Evolutionary conservation across 2,888 invertebrate species (phyloP).

Genomic region (Volucella zonaria): DNA sequence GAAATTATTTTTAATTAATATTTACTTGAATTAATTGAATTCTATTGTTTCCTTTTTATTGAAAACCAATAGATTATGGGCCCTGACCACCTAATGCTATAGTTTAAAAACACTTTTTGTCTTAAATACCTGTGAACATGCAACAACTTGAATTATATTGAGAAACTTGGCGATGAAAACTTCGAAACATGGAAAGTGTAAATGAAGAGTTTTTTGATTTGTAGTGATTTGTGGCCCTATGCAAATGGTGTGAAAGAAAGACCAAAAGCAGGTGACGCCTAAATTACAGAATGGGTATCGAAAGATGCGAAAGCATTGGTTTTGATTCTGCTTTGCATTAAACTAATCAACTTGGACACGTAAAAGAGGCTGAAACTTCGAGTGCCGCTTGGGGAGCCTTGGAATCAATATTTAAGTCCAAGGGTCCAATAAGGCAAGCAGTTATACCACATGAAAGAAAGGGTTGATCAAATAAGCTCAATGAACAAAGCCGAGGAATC

Average conservation of each 20-base stretch:
- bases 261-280: not conserved
- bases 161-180: constrained; percentile 36
- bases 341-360: constrained; percentile 28
- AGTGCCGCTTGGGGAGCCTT: constrained; percentile 28
- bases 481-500: constrained; percentile 8
- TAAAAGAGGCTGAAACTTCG: constrained; percentile 40
- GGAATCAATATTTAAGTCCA: constrained; percentile 31
- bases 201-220: constrained; percentile 44
- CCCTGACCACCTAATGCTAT: not conserved
- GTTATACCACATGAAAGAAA: constrained; percentile 39
- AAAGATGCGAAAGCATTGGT: constrained; percentile 55
- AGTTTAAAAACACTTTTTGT: not conserved
- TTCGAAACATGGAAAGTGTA: constrained; percentile 35
- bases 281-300: constrained; percentile 15
- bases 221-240: constrained; percentile 52
- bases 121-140: constrained; percentile 3
- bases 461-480: constrained; percentile 4
- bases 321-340: constrained; percentile 29
- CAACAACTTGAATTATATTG: constrained; percentile 13
- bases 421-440: constrained; percentile 25
- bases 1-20: too few relatives aligned
- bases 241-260: constrained; percentile 9
- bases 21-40: too few relatives aligned
- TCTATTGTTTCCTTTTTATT: not conserved
- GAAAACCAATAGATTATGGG: constrained; percentile 15